Percentiles rank a stretch among this genome's conserved stretches.
phyloP scores from a whole-genome alignment of 2,113 vertebrate species.

The western clawed frog (Xenopus tropicalis) region UCB_Xtro_10.0 CM004446.2:74836001-74836500 shows the following conservation, averaged over 20 bases:
- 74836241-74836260: constrained; percentile 10
- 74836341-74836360: constrained; percentile 4
- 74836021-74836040: constrained; percentile 2
- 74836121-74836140: not conserved
- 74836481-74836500: not conserved
- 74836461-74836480: constrained; percentile 4
- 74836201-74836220: not conserved
- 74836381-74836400: not conserved
- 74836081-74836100: constrained; percentile 10
- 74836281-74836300: constrained; percentile 13
- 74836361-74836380: constrained; percentile 14
- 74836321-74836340: constrained; percentile 21
- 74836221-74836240: constrained; percentile 11
- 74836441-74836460: not conserved
- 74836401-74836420: not conserved
- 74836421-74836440: not conserved
- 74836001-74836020: constrained; percentile 13
- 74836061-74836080: constrained; percentile 21
- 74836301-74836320: constrained; percentile 6
- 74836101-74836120: constrained; percentile 22
- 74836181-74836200: not conserved
- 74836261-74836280: not conserved
- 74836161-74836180: no score
- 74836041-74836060: constrained; percentile 5
- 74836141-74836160: no score